Evolutionary conservation across 2,797 vertebrate genomes (phyloP).

Genomic region (Synanceia verrucosa): DNA sequence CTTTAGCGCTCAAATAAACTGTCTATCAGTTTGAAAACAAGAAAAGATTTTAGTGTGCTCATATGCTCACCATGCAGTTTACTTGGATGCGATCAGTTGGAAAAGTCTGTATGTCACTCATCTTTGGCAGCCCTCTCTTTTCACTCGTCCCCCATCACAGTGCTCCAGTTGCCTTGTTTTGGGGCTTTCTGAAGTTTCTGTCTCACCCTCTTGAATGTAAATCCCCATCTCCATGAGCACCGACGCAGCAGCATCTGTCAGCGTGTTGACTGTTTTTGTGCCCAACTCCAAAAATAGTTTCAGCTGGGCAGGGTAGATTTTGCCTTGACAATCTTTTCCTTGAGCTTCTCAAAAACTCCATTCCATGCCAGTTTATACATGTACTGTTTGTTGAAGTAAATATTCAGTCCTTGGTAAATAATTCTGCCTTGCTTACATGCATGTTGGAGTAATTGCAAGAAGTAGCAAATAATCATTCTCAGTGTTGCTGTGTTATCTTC

Average conservation of each 20-base stretch:
- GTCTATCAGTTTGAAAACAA: too few species aligned
- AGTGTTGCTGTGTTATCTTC: not conserved
- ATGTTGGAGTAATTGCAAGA: not conserved
- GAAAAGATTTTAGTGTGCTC: too few species aligned
- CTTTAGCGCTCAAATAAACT: too few species aligned
- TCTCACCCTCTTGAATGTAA: not conserved
- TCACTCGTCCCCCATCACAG: not conserved
- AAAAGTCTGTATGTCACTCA: too few species aligned
- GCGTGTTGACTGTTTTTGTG: not conserved
- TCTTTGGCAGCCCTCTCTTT: slow-evolving; percentile 5
- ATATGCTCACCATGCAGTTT: not conserved
- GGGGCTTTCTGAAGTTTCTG: not conserved
- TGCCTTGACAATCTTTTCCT: not conserved
- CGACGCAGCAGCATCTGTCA: not conserved
- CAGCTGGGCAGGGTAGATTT: not conserved
- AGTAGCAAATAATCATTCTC: not conserved
- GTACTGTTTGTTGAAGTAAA: not conserved
- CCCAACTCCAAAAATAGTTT: slow-evolving; percentile 12
- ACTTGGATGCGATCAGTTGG: not conserved
- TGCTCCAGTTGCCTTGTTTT: not conserved
- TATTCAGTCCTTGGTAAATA: not conserved
- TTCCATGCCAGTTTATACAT: not conserved
- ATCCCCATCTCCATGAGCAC: not conserved
- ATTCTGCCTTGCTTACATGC: not conserved
- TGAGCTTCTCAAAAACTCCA: slow-evolving; percentile 12